Base-by-base conservation (phyloP, 2,797 vertebrate species). In the Poecilia gillii region DNA sequence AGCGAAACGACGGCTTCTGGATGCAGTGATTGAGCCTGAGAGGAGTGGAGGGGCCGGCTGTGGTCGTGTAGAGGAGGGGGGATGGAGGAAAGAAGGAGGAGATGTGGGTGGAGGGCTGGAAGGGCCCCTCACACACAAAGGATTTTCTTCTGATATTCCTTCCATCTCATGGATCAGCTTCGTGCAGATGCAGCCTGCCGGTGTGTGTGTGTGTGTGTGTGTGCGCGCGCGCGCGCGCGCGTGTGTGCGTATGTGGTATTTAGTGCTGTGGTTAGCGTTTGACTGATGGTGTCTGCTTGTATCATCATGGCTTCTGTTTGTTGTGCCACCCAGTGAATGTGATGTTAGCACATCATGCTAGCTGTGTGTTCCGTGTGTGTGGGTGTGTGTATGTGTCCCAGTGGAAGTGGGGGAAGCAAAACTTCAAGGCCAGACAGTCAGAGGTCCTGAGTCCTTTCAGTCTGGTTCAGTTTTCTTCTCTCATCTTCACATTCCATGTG, bases 61-160 rank as follows among this genome's bases (percentile, higher is more conserved):
- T 7, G 77, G 46, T 11, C 59, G 49, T 79, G 78, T 49, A 51
- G 43, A 25, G 74, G 77, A 70, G 73, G 79, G 23, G 45, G 1
- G n/a, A 43, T 39, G 12, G 76, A 82, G 28, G n/a, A n/a, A 76
- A 16, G 81, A 25, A 25, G 80, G 33, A 31, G 83, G 57, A 68
- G 73, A 74, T 77, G 83, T 85, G 66, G 79, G 86, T 74, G 82
- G 62, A 45, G 77, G 31, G 39, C 13, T 41, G 59, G 13, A 64
- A 64, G 49, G 43, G 64, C 64, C 53, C 46, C 70, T 76, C 45
- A 64, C 57, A 71, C 6, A 47, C 66, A 46, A 59, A 76, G 84
- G 76, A 85, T 84, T 76, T 62, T 46, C 14, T 75, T 11, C 25
- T 28, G 36, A 46, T 78, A 36, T 28, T 1, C 33, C 64, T 16